Percentiles rank a stretch among this genome's conserved stretches.
phyloP scores from a whole-genome alignment of 2,113 vertebrate species.

The Struthidea cinerea region DNA sequence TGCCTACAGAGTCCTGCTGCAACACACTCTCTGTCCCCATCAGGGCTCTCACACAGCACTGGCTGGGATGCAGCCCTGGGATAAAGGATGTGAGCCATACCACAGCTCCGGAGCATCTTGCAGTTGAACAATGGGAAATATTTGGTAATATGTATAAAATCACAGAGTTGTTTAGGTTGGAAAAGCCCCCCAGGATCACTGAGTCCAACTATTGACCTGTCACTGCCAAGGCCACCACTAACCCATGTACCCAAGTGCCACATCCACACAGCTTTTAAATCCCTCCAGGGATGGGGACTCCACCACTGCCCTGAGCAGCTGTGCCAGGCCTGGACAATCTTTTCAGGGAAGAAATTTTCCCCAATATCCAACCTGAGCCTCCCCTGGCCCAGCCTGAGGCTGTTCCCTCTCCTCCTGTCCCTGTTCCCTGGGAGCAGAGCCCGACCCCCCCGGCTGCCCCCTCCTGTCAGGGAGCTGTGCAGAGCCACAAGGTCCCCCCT shows the following conservation, averaged over 20 bases:
- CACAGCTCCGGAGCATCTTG: not conserved
- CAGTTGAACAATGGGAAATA: not conserved
- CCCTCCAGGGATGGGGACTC: too few relatives aligned
- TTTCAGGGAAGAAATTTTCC: not conserved
- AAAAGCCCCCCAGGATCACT: not conserved
- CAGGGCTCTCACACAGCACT: not conserved
- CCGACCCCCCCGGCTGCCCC: not conserved
- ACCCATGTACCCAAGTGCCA: not conserved
- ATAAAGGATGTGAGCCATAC: not conserved
- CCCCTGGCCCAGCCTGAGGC: too few relatives aligned
- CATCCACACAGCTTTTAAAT: rapidly evolving
- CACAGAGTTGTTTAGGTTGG: not conserved
- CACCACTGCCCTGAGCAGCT: too few relatives aligned
- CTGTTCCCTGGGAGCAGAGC: not conserved
- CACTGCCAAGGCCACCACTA: not conserved
- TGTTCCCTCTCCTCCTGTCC: not conserved
- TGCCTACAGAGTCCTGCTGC: not conserved
- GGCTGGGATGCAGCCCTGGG: too few relatives aligned
- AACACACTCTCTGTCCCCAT: not conserved
- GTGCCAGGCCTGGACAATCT: rapidly evolving
- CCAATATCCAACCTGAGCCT: rapidly evolving
- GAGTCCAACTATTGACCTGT: too few relatives aligned
- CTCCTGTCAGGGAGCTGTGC: not conserved
- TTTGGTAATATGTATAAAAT: not conserved
- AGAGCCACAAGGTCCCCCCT: not conserved